These are phyloP conservation scores for Ceyx margarethae DNA, from an alignment of 2,113 vertebrate genomes.

Conservation along the genomic window DNA sequence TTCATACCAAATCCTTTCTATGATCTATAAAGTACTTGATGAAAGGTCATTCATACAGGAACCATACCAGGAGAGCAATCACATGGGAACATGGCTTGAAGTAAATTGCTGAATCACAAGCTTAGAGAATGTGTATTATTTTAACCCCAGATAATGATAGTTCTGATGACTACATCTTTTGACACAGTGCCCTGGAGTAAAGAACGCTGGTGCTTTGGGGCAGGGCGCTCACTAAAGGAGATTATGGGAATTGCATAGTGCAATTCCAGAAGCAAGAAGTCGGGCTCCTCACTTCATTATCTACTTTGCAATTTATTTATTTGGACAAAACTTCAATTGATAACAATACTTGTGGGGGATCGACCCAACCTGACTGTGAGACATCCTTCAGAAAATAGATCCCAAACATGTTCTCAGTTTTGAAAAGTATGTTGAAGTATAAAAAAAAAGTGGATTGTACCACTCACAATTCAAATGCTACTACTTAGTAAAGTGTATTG, in stretches of 20 bases:
- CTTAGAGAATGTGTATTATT: neutral
- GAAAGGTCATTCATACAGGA: neutral
- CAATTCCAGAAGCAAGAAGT: neutral
- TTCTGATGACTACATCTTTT: neutral
- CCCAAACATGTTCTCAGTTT: neutral
- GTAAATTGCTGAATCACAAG: neutral
- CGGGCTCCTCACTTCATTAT: neutral
- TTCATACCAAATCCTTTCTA: neutral
- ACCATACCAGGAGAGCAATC: neutral
- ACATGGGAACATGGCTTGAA: neutral
- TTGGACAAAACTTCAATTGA: neutral
- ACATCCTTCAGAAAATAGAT: neutral
- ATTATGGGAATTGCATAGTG: neutral
- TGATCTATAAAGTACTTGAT: neutral
- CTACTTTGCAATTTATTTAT: neutral
- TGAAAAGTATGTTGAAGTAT: neutral
- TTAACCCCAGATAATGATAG: neutral
- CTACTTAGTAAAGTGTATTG: neutral
- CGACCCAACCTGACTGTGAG: neutral
- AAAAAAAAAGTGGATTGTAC: neutral
- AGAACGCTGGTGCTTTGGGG: neutral
- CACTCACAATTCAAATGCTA: neutral
- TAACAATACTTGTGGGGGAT: neutral
- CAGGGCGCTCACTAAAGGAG: neutral
- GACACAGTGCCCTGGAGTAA: neutral